A percentile compares a stretch with the other conserved stretches of the same genome.
These are phyloP conservation scores for Agrochola circellaris DNA, from an alignment of 2,888 invertebrate species.

Conservation along the genomic window DNA sequence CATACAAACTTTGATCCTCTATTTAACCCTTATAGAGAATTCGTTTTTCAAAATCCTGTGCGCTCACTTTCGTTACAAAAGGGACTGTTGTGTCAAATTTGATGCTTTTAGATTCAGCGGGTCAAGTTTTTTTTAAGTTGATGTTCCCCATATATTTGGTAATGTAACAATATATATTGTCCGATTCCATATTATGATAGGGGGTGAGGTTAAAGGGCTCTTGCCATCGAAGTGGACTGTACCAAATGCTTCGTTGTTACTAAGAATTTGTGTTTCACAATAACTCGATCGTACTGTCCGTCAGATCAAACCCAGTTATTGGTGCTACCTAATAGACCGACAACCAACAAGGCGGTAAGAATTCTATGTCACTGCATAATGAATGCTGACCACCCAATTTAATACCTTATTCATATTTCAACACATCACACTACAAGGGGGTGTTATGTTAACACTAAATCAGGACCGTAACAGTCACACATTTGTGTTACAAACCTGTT, in stretches of 20 bases:
- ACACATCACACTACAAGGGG: constrained; percentile 32
- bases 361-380: constrained; percentile 53
- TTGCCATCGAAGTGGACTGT: neutral
- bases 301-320: constrained; percentile 15
- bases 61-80: neutral
- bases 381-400: constrained; percentile 41
- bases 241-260: neutral
- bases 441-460: constrained; percentile 52
- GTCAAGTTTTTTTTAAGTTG: neutral
- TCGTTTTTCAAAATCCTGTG: neutral
- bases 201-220: neutral
- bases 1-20: neutral
- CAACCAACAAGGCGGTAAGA: constrained; percentile 23
- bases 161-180: neutral
- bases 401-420: constrained; percentile 52
- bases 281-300: neutral
- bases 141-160: neutral
- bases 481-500: constrained; percentile 59
- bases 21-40: no score
- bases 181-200: neutral
- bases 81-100: neutral
- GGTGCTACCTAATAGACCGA: neutral
- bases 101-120: neutral
- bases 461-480: constrained; percentile 42
- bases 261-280: neutral